These are phyloP conservation scores for Napeogenes inachia DNA, from an alignment of 2,888 invertebrate species.

Conservation along the genomic window DNA sequence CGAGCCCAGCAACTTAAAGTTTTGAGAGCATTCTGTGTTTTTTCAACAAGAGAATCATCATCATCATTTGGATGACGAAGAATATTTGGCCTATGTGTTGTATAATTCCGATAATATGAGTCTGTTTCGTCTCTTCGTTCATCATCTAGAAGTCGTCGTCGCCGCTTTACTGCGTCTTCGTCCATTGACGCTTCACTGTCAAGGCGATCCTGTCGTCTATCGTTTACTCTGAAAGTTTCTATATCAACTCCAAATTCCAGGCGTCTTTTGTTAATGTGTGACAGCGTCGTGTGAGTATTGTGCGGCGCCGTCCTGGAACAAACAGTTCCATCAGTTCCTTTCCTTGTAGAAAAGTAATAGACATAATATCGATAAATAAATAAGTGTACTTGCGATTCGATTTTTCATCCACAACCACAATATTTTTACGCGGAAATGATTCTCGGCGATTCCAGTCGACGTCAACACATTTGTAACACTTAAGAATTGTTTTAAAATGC, in stretches of 20 bases:
- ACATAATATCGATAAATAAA: conserved; percentile 42
- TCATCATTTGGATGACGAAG: conserved; percentile 76
- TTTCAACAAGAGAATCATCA: conserved; percentile 89
- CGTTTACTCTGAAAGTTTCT: conserved; percentile 63
- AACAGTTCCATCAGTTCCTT: conserved; percentile 29
- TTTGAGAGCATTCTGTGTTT: conserved; percentile 92
- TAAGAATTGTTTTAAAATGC: conserved; percentile 61
- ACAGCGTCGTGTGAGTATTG: conserved; percentile 77
- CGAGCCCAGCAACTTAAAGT: conserved; percentile 89
- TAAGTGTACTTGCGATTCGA: conserved; percentile 73
- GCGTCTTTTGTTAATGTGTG: conserved; percentile 84
- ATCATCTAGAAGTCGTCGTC: conserved; percentile 71
- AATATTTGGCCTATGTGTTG: conserved; percentile 57
- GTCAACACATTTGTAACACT: conserved; percentile 69
- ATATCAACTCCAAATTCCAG: conserved; percentile 79
- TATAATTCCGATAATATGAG: conserved; percentile 45
- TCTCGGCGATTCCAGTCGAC: conserved; percentile 75
- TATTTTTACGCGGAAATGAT: conserved; percentile 79
- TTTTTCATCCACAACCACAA: conserved; percentile 77
- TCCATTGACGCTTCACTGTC: conserved; percentile 40
- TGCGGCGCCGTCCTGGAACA: conserved; percentile 70
- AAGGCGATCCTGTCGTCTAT: conserved; percentile 59
- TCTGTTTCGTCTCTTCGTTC: conserved; percentile 55
- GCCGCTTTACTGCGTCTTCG: conserved; percentile 64
- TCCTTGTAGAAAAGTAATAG: conserved; percentile 32